A percentile compares a stretch with the other conserved stretches of the same genome.
These are phyloP conservation scores for Lagopus muta DNA, from an alignment of 2,113 vertebrate genomes.

Conservation along the genomic window DNA sequence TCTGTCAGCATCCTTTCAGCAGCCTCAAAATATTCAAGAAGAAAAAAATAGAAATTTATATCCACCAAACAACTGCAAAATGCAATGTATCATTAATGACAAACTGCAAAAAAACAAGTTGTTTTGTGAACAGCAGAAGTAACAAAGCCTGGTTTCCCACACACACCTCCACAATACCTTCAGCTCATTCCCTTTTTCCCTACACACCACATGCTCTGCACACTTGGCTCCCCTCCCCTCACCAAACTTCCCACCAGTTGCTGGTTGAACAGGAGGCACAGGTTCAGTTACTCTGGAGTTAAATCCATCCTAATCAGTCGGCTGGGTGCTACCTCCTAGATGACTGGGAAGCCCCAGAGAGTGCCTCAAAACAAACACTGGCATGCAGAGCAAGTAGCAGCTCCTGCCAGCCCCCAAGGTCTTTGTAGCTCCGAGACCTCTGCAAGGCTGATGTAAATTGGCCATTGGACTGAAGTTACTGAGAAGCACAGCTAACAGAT, in stretches of 20 bases:
- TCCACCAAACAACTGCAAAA: slow-evolving; percentile 12
- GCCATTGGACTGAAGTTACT: slow-evolving; percentile 26
- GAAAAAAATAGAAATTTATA: background rate
- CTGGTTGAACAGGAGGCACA: background rate
- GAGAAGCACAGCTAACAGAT: slow-evolving; percentile 65
- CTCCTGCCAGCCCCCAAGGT: background rate
- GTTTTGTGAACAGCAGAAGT: slow-evolving; percentile 58
- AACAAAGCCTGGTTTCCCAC: slow-evolving; percentile 56
- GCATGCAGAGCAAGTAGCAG: fast-evolving
- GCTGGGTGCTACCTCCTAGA: background rate
- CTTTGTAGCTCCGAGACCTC: slow-evolving; percentile 7
- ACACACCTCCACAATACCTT: slow-evolving; percentile 72
- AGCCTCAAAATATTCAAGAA: background rate
- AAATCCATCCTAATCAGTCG: background rate
- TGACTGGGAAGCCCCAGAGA: background rate
- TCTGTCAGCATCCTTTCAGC: background rate
- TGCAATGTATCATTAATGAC: slow-evolving; percentile 28
- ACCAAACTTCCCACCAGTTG: background rate
- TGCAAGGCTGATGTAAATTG: slow-evolving; percentile 17
- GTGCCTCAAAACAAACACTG: background rate
- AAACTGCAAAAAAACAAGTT: slow-evolving; percentile 52
- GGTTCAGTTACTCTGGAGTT: background rate
- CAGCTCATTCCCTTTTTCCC: slow-evolving; percentile 48
- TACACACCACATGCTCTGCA: slow-evolving; percentile 65
- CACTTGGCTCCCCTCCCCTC: background rate